These are phyloP conservation scores for Eunapius fragilis DNA, from an alignment of 37 sponge, comb jelly and placozoan genomes.

Conservation along the genomic window DNA sequence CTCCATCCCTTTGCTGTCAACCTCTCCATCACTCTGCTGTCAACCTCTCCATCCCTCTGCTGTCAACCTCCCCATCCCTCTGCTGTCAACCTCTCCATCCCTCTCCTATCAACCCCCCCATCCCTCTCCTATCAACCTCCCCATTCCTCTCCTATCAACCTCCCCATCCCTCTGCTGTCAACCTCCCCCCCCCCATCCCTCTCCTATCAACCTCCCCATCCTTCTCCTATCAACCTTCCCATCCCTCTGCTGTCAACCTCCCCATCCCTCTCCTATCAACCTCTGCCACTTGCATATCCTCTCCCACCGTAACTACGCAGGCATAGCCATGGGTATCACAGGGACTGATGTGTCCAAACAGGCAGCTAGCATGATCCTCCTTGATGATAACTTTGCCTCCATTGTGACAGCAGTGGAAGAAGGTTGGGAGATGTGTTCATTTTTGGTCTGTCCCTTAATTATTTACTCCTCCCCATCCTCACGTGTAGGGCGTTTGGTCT, in stretches of 20 bases:
- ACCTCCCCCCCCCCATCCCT: too few species aligned
- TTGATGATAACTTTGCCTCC: constrained; percentile 99
- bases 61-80: neutral
- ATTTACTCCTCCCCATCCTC: neutral
- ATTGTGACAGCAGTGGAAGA: constrained; percentile 98
- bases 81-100: neutral
- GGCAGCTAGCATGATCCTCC: constrained; percentile 98
- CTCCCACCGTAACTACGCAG: too few species aligned
- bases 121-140: too few species aligned
- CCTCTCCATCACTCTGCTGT: neutral
- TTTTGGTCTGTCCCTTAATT: neutral
- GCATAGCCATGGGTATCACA: constrained; percentile 99
- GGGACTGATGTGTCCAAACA: constrained; percentile 99
- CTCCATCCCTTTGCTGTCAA: too few species aligned
- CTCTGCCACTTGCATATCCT: too few species aligned
- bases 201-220: too few species aligned
- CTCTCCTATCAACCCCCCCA: neutral
- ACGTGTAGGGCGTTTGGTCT: constrained; percentile 88
- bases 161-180: too few species aligned
- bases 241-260: too few species aligned
- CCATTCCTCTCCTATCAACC: too few species aligned
- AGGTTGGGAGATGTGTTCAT: constrained; percentile 31
- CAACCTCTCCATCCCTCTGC: neutral
- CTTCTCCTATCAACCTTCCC: too few species aligned
- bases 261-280: too few species aligned